Percentiles rank a stretch among this genome's conserved stretches.
Conservation (phyloP, 35 echinoderm and acorn worm species). For the Apostichopus parvimensis region DNA sequence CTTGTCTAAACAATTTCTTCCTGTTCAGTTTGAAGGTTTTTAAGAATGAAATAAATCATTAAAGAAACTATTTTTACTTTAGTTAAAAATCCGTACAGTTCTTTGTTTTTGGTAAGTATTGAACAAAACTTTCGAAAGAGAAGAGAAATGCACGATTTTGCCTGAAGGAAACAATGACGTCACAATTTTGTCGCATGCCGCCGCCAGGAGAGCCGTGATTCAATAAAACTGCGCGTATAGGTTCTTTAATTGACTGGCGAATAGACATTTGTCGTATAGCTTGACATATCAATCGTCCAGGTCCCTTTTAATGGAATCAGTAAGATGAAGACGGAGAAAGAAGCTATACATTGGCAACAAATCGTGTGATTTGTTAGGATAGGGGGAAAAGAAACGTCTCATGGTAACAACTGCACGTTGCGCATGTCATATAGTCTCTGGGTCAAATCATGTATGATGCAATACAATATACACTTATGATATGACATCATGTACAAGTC, state of each 20-base stretch:
- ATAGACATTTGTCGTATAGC: constrained; percentile 18
- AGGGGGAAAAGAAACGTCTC: too few relatives aligned
- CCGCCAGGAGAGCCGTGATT: background rate
- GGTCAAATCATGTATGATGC: too few relatives aligned
- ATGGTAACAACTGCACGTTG: too few relatives aligned
- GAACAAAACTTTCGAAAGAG: background rate
- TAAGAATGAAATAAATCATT: too few relatives aligned
- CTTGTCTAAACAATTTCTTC: too few relatives aligned
- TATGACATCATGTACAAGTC: too few relatives aligned
- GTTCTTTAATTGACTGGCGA: constrained; percentile 15
- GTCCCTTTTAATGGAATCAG: background rate
- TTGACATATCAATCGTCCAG: background rate
- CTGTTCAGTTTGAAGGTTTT: too few relatives aligned
- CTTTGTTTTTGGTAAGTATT: too few relatives aligned
- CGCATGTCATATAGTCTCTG: too few relatives aligned
- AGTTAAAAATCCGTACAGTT: too few relatives aligned
- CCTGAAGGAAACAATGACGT: background rate
- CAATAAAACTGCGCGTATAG: constrained; percentile 3
- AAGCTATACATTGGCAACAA: background rate
- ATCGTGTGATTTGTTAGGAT: background rate
- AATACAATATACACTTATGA: too few relatives aligned
- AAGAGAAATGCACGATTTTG: background rate
- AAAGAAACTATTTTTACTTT: too few relatives aligned
- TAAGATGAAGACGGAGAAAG: background rate
- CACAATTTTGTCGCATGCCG: background rate